Base-by-base conservation (phyloP, 2,888 invertebrate genomes). In the Hartigia nigra region DNA sequence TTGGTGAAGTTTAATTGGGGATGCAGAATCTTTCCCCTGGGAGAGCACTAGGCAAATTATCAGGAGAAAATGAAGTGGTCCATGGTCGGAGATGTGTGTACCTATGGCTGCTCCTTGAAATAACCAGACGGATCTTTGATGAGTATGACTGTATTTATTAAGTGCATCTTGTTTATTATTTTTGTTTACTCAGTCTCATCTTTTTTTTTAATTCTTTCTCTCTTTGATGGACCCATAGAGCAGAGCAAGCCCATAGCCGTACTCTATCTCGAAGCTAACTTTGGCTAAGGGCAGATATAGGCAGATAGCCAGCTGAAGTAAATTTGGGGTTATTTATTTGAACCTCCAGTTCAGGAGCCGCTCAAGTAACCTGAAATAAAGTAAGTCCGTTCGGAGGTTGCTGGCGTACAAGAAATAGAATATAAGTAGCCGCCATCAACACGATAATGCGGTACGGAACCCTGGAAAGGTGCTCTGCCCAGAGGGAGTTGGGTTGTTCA, bases 1-100 rank as follows among this genome's bases (percentile, higher is more conserved):
- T 89, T 86, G 86, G 85, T 85, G 79, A 88, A 88, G 89, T 89
- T 90, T 90, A 90, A 91, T 91, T 89, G 90, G 88, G 72, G 34
- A 89, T 90, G 89, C 86, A 84, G 85, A 55, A 86, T 84, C 86
- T 83, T 86, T 86, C 87, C 84, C 81, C 80, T 84, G 85, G 86
- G 86, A 86, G 80, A 85, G 82, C 86, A 23, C 55, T 55, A 55
- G 55, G 23, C 55, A 55, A 55, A 55, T 55, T 55, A 55, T 9
- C 14, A 23, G 55, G 55, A 55, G 23, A 23, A 55, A 9, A 55
- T 55, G 23, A 23, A 55, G 55, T 55, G 55, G 23, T 23, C 1
- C 55, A 55, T 23, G 23, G 55, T 55, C 55, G 23, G 23, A 55
- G 55, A 55, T 9, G 55, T 23, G 23, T 55, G 23, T 23, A 55